Conservation (phyloP, 2,113 vertebrate genomes). For the Ciconia maguari region DNA sequence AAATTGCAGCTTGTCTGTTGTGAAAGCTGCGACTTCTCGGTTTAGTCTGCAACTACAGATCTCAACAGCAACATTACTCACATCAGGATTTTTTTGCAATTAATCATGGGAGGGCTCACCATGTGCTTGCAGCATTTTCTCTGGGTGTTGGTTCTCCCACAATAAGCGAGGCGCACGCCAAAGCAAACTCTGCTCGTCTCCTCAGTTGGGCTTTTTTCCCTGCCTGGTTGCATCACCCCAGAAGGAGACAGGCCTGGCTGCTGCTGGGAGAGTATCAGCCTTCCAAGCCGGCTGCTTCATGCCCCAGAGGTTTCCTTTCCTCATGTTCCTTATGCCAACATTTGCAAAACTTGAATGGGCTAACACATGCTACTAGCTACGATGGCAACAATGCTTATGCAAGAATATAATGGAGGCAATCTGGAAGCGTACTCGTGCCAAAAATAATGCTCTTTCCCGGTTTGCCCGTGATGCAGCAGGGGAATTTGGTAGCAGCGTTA, state of each 20-base stretch:
- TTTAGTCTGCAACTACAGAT: not conserved
- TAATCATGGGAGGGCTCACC: not conserved
- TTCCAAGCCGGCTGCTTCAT: not conserved
- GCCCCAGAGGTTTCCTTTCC: conserved; percentile 24
- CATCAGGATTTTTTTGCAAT: not conserved
- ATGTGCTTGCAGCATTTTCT: not conserved
- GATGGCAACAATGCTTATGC: not conserved
- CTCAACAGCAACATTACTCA: not conserved
- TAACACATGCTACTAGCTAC: not conserved
- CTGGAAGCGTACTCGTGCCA: not conserved
- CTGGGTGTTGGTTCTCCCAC: not conserved
- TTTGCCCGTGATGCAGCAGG: not conserved
- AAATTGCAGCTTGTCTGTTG: not conserved
- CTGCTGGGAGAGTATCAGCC: not conserved
- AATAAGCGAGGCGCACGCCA: not conserved
- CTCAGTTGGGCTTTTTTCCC: not conserved
- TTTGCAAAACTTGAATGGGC: conserved; percentile 32
- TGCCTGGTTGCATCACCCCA: not conserved
- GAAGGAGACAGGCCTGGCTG: not conserved
- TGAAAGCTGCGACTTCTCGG: not conserved
- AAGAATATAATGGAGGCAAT: conserved; percentile 23
- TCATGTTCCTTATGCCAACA: not conserved
- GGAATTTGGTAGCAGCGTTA: not conserved
- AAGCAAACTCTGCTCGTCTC: not conserved
- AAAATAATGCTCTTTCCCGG: not conserved